Percentiles rank a stretch among this genome's conserved stretches.
These are phyloP conservation scores for Enteromius anoplus DNA, from an alignment of 2,797 vertebrate species.

Conservation along the genomic window DNA sequence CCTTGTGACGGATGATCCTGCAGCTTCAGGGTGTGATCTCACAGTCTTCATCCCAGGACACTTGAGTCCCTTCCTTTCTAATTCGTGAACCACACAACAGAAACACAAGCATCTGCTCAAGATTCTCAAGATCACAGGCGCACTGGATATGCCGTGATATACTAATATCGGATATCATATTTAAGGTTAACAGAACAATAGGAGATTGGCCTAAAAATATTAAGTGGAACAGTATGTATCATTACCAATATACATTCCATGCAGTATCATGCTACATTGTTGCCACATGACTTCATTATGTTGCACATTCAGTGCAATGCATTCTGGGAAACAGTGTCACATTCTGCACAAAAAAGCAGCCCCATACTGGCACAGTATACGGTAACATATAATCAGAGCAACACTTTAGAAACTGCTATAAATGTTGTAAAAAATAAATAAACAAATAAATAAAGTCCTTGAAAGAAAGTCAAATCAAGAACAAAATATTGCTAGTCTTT, in stretches of 20 bases:
- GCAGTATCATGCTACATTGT: background rate
- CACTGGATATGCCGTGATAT: background rate
- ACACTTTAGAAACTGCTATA: background rate
- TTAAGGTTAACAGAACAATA: background rate
- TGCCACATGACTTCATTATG: background rate
- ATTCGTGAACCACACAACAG: background rate
- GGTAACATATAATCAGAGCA: background rate
- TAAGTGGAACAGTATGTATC: background rate
- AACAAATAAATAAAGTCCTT: too few species aligned
- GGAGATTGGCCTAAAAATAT: background rate
- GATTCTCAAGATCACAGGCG: background rate
- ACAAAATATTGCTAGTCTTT: background rate
- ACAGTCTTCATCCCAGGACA: background rate
- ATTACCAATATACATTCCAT: background rate
- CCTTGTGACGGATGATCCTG: background rate
- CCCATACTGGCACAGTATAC: too few species aligned
- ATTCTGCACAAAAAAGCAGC: background rate
- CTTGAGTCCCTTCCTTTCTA: background rate
- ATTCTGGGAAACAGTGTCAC: background rate
- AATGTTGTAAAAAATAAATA: background rate
- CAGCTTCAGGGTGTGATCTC: background rate
- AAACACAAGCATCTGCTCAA: slow-evolving; percentile 8
- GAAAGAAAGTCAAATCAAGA: too few species aligned
- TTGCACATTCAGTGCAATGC: background rate
- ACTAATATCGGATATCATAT: background rate